Evolutionary conservation across 2,797 vertebrate species (phyloP).

Genomic region (Poliocrania exsul): DNA sequence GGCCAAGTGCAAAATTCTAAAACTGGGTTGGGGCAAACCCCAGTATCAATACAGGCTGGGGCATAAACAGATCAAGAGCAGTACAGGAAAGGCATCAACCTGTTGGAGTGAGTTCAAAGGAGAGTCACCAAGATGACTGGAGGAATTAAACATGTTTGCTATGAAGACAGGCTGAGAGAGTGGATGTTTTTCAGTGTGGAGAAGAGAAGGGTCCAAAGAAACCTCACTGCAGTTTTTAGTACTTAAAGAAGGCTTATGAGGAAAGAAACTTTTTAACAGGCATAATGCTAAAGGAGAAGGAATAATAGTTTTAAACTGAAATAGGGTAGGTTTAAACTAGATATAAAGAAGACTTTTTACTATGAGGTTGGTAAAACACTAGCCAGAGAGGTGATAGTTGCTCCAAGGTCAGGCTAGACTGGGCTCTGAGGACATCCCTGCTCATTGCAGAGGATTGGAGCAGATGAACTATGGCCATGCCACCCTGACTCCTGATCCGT

Average conservation of each 20-base stretch:
- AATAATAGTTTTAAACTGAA: accelerated
- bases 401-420: background rate
- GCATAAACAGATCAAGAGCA: accelerated
- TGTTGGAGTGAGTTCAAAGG: background rate
- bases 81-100: accelerated
- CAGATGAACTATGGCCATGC: no score
- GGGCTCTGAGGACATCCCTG: background rate
- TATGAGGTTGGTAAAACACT: background rate
- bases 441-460: background rate
- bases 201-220: background rate
- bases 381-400: background rate
- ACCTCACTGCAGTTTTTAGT: background rate
- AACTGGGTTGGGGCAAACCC: accelerated
- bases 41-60: background rate
- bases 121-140: background rate
- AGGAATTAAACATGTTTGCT: background rate
- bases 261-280: background rate
- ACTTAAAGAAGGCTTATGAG: background rate
- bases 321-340: background rate
- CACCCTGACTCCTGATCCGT: no score
- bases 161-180: background rate
- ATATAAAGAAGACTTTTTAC: background rate
- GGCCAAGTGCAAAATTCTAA: background rate
- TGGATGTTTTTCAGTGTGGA: background rate
- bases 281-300: background rate